Evolutionary conservation across 2,888 invertebrate species (phyloP).

Genomic region (Scaptomyza caliginosa): DNA sequence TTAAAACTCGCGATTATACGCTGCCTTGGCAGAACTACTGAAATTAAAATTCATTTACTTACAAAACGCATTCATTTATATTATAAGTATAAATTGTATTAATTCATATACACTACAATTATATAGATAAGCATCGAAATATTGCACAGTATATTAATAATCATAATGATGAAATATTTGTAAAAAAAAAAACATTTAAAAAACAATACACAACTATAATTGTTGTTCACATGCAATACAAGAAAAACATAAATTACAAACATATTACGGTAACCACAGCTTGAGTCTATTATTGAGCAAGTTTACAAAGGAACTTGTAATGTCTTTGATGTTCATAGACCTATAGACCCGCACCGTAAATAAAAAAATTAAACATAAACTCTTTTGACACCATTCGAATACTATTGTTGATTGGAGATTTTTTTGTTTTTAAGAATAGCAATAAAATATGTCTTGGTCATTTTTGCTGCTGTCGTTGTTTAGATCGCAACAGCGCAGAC

Average conservation of each 20-base stretch:
- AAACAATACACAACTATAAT: conserved; percentile 8
- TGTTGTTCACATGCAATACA: conserved; percentile 17
- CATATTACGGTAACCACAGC: conserved; percentile 16
- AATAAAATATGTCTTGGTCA: conserved; percentile 35
- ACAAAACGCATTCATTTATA: conserved; percentile 32
- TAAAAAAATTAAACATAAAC: conserved; percentile 9
- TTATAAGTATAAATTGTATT: conserved; percentile 37
- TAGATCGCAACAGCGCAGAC: conserved; percentile 89
- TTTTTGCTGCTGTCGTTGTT: conserved; percentile 66
- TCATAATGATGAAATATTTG: conserved; percentile 25
- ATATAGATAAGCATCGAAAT: conserved; percentile 51
- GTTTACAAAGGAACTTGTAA: background rate
- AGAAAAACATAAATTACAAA: conserved; percentile 34
- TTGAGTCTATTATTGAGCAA: conserved; percentile 4
- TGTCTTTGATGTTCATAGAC: background rate
- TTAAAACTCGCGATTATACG: conserved; percentile 74
- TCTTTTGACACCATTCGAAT: conserved; percentile 16
- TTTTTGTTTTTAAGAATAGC: conserved; percentile 10
- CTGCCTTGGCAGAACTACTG: conserved; percentile 78
- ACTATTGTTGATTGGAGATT: conserved; percentile 23
- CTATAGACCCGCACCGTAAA: background rate
- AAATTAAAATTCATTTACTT: conserved; percentile 24
- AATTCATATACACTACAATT: conserved; percentile 35
- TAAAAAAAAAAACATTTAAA: conserved; percentile 8
- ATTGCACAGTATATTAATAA: conserved; percentile 42